A percentile compares a stretch with the other conserved stretches of the same genome.
Conservation (phyloP, 2,888 invertebrate species). For the Catotricha subobsoleta region DNA sequence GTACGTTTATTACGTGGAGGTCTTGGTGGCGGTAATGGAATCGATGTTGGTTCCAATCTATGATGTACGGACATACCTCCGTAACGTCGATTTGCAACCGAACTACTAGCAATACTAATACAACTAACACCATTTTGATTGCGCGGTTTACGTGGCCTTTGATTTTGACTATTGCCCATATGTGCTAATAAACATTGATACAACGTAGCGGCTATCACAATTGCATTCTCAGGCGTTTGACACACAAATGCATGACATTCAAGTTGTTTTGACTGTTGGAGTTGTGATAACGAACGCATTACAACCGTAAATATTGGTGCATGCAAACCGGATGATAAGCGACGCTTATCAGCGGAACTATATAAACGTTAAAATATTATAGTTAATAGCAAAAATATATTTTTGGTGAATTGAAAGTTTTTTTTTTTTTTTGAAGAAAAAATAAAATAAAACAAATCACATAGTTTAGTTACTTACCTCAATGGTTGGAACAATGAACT, state of each 20-base stretch:
- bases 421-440: background rate
- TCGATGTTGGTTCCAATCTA: conserved; percentile 18
- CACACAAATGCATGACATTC: conserved; percentile 88
- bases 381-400: background rate
- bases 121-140: conserved; percentile 61
- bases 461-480: conserved; percentile 16
- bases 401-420: background rate
- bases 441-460: background rate
- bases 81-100: conserved; percentile 24
- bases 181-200: conserved; percentile 76
- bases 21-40: conserved; percentile 14
- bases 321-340: conserved; percentile 37
- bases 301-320: conserved; percentile 80
- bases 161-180: conserved; percentile 36
- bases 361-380: background rate
- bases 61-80: conserved; percentile 9
- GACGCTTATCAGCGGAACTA: conserved; percentile 26
- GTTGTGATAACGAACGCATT: conserved; percentile 55
- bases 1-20: conserved; percentile 48
- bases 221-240: conserved; percentile 75
- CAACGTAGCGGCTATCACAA: conserved; percentile 77
- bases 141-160: conserved; percentile 38
- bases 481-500: conserved; percentile 41
- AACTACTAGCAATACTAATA: conserved; percentile 53
- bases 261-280: conserved; percentile 53